Percentiles rank a stretch among this genome's conserved stretches.
Conservation (phyloP, 2,888 invertebrate species). For the Chaetoderma sp. region DNA sequence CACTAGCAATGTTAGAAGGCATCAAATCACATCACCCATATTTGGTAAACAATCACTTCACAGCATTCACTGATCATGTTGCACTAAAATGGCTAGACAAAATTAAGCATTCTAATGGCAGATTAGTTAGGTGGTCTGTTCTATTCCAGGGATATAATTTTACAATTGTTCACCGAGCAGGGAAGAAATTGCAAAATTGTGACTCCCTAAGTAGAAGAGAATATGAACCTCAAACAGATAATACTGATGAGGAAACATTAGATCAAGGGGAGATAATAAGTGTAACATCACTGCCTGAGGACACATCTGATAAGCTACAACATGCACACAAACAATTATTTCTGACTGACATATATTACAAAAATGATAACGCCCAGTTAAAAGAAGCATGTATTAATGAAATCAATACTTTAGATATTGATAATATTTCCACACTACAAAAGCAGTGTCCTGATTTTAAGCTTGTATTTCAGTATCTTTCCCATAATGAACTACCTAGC, state of each 20-base stretch:
- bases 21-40: conserved; percentile 33
- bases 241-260: too few relatives aligned
- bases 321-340: too few relatives aligned
- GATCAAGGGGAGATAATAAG: too few relatives aligned
- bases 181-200: conserved; percentile 2
- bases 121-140: conserved; percentile 23
- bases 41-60: conserved; percentile 26
- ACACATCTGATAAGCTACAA: background rate
- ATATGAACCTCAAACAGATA: too few relatives aligned
- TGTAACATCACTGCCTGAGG: too few relatives aligned
- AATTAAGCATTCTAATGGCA: conserved; percentile 13
- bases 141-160: too few relatives aligned
- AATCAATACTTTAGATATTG: background rate
- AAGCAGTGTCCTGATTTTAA: conserved; percentile 10
- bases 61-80: conserved; percentile 38
- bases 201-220: conserved; percentile 4
- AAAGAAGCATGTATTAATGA: too few relatives aligned
- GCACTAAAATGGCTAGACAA: conserved; percentile 23
- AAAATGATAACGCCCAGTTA: too few relatives aligned
- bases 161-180: too few relatives aligned
- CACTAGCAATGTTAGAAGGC: conserved; percentile 35
- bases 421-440: conserved; percentile 3
- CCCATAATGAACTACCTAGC: background rate
- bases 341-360: too few relatives aligned
- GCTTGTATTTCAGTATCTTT: background rate